Percentiles rank a stretch among this genome's conserved stretches.
phyloP scores from a whole-genome alignment of 92 coral and sea anemone genomes.

The Actinostola sp. region DNA sequence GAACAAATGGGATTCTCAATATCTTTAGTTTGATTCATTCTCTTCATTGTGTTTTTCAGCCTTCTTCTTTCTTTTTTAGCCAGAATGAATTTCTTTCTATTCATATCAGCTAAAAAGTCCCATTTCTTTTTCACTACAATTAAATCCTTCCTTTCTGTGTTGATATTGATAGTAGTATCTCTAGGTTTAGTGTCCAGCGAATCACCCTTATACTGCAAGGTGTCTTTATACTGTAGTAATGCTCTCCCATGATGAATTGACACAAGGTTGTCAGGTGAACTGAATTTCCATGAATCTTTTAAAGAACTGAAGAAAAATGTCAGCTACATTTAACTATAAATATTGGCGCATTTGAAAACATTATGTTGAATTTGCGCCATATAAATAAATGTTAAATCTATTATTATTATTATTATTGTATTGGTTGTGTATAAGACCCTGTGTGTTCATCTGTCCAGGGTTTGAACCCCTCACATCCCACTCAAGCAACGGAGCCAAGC shows the following conservation, averaged over 20 bases:
- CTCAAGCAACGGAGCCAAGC: too few relatives aligned
- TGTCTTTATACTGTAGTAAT: conserved; percentile 78
- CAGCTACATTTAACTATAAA: neutral
- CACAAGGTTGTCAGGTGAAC: conserved; percentile 52
- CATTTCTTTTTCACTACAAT: conserved; percentile 80
- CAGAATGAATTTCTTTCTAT: conserved; percentile 23
- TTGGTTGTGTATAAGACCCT: too few relatives aligned
- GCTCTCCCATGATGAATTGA: conserved; percentile 88
- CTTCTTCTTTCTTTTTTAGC: conserved; percentile 34
- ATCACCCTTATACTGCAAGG: too few relatives aligned
- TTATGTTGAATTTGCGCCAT: too few relatives aligned
- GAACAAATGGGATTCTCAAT: conserved; percentile 29
- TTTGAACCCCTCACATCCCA: too few relatives aligned
- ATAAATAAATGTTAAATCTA: too few relatives aligned
- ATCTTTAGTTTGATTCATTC: conserved; percentile 45
- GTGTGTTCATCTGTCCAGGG: too few relatives aligned
- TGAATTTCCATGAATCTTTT: conserved; percentile 78
- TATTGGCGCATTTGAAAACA: too few relatives aligned
- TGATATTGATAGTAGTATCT: conserved; percentile 17
- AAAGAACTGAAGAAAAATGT: conserved; percentile 48
- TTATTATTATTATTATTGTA: too few relatives aligned
- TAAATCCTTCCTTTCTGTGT: conserved; percentile 65
- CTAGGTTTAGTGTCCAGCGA: conserved; percentile 3
- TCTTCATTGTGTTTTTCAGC: conserved; percentile 38
- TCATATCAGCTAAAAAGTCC: conserved; percentile 60